Evolutionary conservation across 2,113 vertebrate genomes (phyloP), one percentile per base, ranked within the genome.

Genomic region (Alethe castanea): DNA sequence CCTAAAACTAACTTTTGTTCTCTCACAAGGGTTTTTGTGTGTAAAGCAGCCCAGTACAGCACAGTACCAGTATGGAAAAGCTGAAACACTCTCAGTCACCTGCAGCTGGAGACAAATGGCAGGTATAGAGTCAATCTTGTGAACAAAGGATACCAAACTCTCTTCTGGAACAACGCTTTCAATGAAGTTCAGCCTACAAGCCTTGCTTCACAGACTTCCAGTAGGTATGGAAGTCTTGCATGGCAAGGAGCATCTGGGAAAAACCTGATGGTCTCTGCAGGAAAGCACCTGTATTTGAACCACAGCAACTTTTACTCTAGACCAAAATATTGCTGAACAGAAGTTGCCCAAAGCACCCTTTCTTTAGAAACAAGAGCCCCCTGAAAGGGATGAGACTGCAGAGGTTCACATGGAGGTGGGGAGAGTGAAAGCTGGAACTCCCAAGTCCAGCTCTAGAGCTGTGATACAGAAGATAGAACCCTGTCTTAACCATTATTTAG

Each of bases 351-450:
- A 76, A 95, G 48, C 11, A 22, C 8, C 8, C 8, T 22, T 22
- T 50, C n/a, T 52, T 79, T 47, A 47, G 29, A 47, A 83, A 76
- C 24, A 23, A 78, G 19, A 48, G 11, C 5, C 9, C 12, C 18
- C 5, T 61, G 66, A 47, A 47, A 92, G 14, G 8, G 25, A 6
- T 2, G 4, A 61, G 33, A 24, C 8, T 47, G 40, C 0, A 0
- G 28, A 47, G 19, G 14, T 50, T 73, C 35, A 17, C 35, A 13
- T 5, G 22, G 25, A 60, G 14, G 14, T 36, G 8, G 6, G 8
- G 14, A 60, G 17, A 40, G 33, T 2, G 1, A 88, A 78, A 70
- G 26, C 40, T 86, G 5, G 60, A 50, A 64, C n/a, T 52, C 33
- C 35, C 35, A 82, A 50, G 11, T 19, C 50, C 35, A 66, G 1